These are phyloP conservation scores for Stegana nigrithorax DNA, from an alignment of 2,888 invertebrate genomes.

Conservation along the genomic window DNA sequence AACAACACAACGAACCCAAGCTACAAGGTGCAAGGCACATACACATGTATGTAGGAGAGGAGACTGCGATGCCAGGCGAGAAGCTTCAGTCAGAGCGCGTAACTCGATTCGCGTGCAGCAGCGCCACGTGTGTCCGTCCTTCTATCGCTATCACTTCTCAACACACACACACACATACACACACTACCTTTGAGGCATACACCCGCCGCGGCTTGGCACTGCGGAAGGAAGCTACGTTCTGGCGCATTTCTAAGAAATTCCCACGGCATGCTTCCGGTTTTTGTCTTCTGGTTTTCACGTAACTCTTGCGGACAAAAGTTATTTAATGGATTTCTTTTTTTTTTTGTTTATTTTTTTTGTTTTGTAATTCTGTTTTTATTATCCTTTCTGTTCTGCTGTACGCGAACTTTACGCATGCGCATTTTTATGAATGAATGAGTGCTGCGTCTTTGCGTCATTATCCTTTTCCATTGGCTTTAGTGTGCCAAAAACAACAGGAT, in stretches of 20 bases:
- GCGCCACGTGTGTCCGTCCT: not conserved
- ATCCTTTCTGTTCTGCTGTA: too few species aligned
- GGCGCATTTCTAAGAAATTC: constrained; percentile 39
- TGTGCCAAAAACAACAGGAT: constrained; percentile 13
- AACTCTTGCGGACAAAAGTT: not conserved
- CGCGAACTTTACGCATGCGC: constrained; percentile 13
- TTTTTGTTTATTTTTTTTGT: not conserved
- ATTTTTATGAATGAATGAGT: constrained; percentile 11
- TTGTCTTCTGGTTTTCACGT: not conserved
- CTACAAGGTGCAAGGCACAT: constrained; percentile 15
- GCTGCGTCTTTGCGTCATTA: not conserved
- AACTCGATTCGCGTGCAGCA: constrained; percentile 6
- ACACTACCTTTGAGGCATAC: not conserved
- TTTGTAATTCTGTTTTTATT: not conserved
- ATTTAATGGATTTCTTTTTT: not conserved
- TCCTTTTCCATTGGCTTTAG: not conserved
- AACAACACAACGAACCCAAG: constrained; percentile 29
- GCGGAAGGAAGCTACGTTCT: constrained; percentile 33
- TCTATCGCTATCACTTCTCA: not conserved
- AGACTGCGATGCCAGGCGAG: too few species aligned
- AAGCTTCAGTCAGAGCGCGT: constrained; percentile 8
- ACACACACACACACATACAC: not conserved
- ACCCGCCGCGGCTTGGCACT: too few species aligned
- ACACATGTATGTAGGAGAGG: not conserved
- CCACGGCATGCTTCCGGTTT: constrained; percentile 42